Evolutionary conservation across 2,888 invertebrate species (phyloP), one percentile per base, ranked within the genome.

Genomic region (Thereva unica): DNA sequence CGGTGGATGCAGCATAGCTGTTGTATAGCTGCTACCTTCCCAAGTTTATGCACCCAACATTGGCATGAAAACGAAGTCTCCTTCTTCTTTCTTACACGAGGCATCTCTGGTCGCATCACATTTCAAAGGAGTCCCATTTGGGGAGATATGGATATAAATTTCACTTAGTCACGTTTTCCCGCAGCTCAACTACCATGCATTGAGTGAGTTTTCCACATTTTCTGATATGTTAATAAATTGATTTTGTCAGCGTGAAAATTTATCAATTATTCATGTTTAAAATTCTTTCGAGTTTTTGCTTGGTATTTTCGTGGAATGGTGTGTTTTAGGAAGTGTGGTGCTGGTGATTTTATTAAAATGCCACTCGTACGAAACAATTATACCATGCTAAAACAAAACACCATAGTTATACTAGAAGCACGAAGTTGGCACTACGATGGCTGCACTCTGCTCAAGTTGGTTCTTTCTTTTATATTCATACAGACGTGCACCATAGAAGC

Each of bases 141-240:
- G 41, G 61, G 50, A 23, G 41, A 61, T 50, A 61, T 61, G 41
- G 61, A 42, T 23, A 61, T 61, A 61, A 61, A 61, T 61, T 61
- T 61, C 40, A 50, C 61, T 49, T 41, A 42, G 61, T 61, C 61
- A 61, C 61, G 61, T 45, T 61, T 50, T 61, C 50, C 42, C 41
- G 23, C 23, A 23, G 23, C 23, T 23, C 23, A 23, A 23, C 50
- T 41, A 7, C 8, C 37, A 40, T 34, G 49, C 50, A 50, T 61
- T 61, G 49, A 47, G 45, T 47, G 57, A 35, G 50, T 41, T 23
- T 37, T 50, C 23, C 41, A 34, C 61, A 50, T 50, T 61, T 40
- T 23, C 61, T 61, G 61, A 61, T 61, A 61, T 61, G 61, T 61
- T 61, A 61, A 61, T 61, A 61, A 61, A 61, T 40, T 50, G 42